Base-by-base conservation (phyloP, 2,888 invertebrate species). In the Diloba caeruleocephala region DNA sequence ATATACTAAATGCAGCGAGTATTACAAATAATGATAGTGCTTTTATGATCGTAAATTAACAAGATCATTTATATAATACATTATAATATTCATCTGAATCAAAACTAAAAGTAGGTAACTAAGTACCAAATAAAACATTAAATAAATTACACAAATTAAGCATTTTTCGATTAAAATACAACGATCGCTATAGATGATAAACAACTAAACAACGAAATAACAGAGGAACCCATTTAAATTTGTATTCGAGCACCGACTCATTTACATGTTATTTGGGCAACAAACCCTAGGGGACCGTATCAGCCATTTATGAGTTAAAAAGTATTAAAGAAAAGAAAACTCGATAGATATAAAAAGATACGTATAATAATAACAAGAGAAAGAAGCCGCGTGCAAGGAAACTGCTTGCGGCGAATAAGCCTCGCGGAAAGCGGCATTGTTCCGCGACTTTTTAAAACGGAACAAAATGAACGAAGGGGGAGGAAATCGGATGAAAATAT, bases 401-500 rank as follows among this genome's bases (percentile, higher is more conserved):
- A 91, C 88, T 85, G 91, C 91, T 90, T 86, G 92, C 90, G 92
- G 93, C 91, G 86, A 87, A 87, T 84, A 84, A 82, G 85, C 84
- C 88, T 88, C 87, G 88, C 87, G 87, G 89, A 91, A 90, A 87
- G 80, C 88, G 80, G 83, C 83, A 92, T 93, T 93, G 93, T 93
- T 90, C 91, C 87, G 89, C 83, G 90, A 89, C 88, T 91, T 91
- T 90, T 87, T 86, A 81, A 90, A 92, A 91, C 86, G 90, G 87
- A 90, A 88, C 90, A 88, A 90, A 91, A 92, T 87, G 90, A 89
- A 82, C 82, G 87, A 51, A 90, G 92, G 92, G 92, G 90, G 90
- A 88, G 90, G 92, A 92, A 93, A 92, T 92, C 92, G 88, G 90
- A 93, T 92, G 91, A 92, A 93, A 93, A 93, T 92, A 94, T 93